These are phyloP conservation scores for Pantherophis alleghaniensis DNA, from an alignment of 2,797 vertebrate genomes.

Conservation along the genomic window DNA sequence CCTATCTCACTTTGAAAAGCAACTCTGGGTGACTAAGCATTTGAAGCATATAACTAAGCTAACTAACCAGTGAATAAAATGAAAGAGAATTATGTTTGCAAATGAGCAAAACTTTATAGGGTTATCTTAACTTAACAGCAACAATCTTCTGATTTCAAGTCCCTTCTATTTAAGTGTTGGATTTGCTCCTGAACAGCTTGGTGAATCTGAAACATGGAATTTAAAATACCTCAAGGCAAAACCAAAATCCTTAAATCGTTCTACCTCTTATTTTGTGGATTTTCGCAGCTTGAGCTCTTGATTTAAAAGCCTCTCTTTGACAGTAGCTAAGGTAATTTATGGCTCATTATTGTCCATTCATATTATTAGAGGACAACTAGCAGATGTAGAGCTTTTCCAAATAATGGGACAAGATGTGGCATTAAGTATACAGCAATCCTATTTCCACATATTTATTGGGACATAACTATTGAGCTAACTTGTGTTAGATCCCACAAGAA, in stretches of 20 bases:
- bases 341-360: constrained; percentile 45
- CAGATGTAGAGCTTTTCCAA: constrained; percentile 43
- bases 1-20: background rate
- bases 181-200: constrained; percentile 55
- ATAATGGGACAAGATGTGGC: constrained; percentile 1
- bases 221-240: constrained; percentile 63
- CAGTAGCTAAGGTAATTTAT: constrained; percentile 54
- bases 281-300: constrained; percentile 51
- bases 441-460: background rate
- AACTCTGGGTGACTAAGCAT: background rate
- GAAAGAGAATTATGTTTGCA: constrained; percentile 24
- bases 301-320: constrained; percentile 63
- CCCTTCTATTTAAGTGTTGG: constrained; percentile 48
- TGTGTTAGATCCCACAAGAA: background rate
- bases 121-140: constrained; percentile 29
- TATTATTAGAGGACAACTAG: constrained; percentile 51
- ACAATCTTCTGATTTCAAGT: constrained; percentile 48
- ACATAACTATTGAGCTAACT: background rate
- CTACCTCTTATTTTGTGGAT: constrained; percentile 60
- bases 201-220: constrained; percentile 56
- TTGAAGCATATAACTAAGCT: background rate
- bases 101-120: constrained; percentile 47
- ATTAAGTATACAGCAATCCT: background rate
- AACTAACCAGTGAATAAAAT: background rate
- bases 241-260: background rate